Evolutionary conservation across 1,140 invertebrate genomes (phyloP), one percentile per base, ranked within the genome.

Genomic region (Sarcophaga peregrina): DNA sequence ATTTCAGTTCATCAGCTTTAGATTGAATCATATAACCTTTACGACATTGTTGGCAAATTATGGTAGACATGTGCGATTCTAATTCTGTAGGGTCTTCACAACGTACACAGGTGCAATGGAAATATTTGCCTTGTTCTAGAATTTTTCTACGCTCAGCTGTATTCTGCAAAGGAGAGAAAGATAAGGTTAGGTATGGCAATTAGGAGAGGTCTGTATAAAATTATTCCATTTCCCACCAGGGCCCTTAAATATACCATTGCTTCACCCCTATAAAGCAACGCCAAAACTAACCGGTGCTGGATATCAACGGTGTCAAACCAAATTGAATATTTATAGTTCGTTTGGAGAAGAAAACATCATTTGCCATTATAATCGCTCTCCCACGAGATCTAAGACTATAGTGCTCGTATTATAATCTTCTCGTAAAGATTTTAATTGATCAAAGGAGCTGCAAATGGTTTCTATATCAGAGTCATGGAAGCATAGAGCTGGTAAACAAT

Each of bases 111-210:
- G 88, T 90, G 84, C 95, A 96, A 81, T 93, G 91, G 85, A 96
- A 96, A 87, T 95, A 96, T 89, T 96, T 96, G 5, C 93, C 93
- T 83, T 93, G 90, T 75, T 91, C 88, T 9, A 96, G 91, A 88
- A 94, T 93, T 54, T 93, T 89, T 84, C 93, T 93, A 83, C 95
- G 91, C 81, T 94, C 92, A 7, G 90, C 89, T 25, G 93, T 94
- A 4, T 94, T 94, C 93, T 94, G 83, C 25, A 37, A 37, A 37
- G 25, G 25, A 37, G 45, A 90, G 86, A 76, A 73, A 82, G 83
- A 37, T 37, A 37, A 37, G 25, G 25, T 37, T 37, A 37, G 81
- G 45, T 50, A 81, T 4, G 15, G 15, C 9, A 52, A 45, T 0
- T 25, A 54, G 58, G 54, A 62, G 17, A 25, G 48, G 17, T 58